Evolutionary conservation across 2,888 invertebrate species (phyloP).

Genomic region (Microctonus brassicae): DNA sequence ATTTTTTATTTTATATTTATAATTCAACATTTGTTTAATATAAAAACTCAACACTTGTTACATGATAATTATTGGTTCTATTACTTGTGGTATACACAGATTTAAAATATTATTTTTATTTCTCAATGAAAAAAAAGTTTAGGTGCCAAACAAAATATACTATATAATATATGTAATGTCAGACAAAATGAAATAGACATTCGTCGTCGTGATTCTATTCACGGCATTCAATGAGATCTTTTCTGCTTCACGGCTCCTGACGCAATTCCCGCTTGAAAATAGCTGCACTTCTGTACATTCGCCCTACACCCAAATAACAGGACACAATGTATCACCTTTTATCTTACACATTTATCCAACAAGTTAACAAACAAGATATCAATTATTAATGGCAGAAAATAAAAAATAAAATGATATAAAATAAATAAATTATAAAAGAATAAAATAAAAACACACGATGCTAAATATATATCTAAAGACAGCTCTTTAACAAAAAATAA

Average conservation of each 20-base stretch:
- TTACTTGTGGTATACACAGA: too few relatives aligned
- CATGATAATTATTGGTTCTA: too few relatives aligned
- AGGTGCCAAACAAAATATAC: not conserved
- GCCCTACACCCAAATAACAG: slow-evolving; percentile 31
- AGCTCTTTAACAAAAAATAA: too few relatives aligned
- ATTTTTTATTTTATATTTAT: not conserved
- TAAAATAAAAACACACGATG: too few relatives aligned
- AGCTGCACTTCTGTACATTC: slow-evolving; percentile 45
- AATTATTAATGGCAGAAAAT: too few relatives aligned
- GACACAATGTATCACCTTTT: not conserved
- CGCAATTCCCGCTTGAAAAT: slow-evolving; percentile 56
- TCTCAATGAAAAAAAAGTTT: not conserved
- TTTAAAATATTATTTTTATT: not conserved
- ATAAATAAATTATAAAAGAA: too few relatives aligned
- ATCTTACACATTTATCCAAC: not conserved
- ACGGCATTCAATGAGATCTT: slow-evolving; percentile 54
- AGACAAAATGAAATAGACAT: not conserved
- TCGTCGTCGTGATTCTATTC: slow-evolving; percentile 51
- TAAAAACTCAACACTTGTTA: too few relatives aligned
- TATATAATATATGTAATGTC: not conserved
- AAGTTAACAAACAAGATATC: slow-evolving; percentile 7
- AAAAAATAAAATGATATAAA: too few relatives aligned
- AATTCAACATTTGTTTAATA: not conserved
- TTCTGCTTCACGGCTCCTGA: slow-evolving; percentile 44
- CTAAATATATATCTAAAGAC: too few relatives aligned